Conservation (phyloP, 2,797 vertebrate genomes). For the Natrix natrix region DNA sequence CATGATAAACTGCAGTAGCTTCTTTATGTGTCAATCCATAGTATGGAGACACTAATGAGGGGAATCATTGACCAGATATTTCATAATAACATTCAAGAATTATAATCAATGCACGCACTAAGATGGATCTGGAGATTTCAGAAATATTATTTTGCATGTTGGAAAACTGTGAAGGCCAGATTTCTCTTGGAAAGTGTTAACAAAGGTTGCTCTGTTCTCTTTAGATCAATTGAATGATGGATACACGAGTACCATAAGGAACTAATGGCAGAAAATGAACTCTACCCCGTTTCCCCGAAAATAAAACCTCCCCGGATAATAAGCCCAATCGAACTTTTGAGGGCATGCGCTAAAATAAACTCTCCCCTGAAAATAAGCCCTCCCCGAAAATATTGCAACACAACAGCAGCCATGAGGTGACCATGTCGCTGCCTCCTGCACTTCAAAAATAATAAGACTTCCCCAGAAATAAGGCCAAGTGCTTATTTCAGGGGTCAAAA, state of each 20-base stretch:
- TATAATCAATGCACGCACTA: conserved; percentile 26
- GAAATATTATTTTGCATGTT: neutral
- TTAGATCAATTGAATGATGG: conserved; percentile 6
- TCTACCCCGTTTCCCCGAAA: too few species aligned
- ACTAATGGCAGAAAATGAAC: neutral
- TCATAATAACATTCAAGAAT: conserved; percentile 34
- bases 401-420: too few species aligned
- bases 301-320: too few species aligned
- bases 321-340: too few species aligned
- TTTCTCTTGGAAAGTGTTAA: conserved; percentile 6
- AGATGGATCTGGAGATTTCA: conserved; percentile 5
- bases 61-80: conserved; percentile 39
- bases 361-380: too few species aligned
- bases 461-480: too few species aligned
- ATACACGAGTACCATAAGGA: neutral
- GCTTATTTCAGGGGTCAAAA: too few species aligned
- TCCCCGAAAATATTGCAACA: too few species aligned
- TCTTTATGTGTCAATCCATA: conserved; percentile 43
- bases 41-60: conserved; percentile 49
- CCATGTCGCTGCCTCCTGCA: too few species aligned
- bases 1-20: conserved; percentile 43
- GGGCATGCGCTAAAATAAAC: too few species aligned
- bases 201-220: neutral
- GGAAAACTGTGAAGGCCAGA: conserved; percentile 18
- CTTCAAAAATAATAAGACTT: too few species aligned